Evolutionary conservation across 2,888 invertebrate species (phyloP).

Genomic region (Rutpela maculata): DNA sequence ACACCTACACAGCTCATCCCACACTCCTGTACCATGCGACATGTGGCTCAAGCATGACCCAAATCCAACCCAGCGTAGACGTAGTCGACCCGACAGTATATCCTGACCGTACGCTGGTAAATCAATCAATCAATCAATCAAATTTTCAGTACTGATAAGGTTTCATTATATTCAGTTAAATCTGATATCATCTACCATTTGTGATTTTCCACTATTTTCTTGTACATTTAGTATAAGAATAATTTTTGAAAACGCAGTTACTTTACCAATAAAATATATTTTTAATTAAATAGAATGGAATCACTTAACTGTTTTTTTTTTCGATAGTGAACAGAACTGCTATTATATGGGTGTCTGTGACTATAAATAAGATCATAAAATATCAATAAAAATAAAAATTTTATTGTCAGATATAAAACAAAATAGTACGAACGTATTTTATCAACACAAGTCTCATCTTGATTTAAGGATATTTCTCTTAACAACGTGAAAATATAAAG

Average conservation of each 20-base stretch:
- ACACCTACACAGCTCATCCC: too few relatives aligned
- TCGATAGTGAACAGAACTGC: neutral
- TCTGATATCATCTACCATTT: too few relatives aligned
- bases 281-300: neutral
- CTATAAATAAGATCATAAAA: constrained; percentile 2
- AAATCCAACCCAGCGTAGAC: too few relatives aligned
- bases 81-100: too few relatives aligned
- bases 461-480: neutral
- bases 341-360: neutral
- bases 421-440: neutral
- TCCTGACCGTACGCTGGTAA: too few relatives aligned
- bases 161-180: too few relatives aligned
- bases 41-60: too few relatives aligned
- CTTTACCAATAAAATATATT: neutral
- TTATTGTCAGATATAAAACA: neutral
- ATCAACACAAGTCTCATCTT: neutral
- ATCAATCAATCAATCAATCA: too few relatives aligned
- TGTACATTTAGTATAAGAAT: neutral
- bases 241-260: neutral
- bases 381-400: constrained; percentile 7
- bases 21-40: too few relatives aligned
- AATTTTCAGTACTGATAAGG: too few relatives aligned
- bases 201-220: too few relatives aligned
- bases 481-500: neutral
- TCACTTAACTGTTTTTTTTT: neutral